phyloP scores from a whole-genome alignment of 2,113 vertebrate species.

The Tragelaphus strepsiceros region DNA sequence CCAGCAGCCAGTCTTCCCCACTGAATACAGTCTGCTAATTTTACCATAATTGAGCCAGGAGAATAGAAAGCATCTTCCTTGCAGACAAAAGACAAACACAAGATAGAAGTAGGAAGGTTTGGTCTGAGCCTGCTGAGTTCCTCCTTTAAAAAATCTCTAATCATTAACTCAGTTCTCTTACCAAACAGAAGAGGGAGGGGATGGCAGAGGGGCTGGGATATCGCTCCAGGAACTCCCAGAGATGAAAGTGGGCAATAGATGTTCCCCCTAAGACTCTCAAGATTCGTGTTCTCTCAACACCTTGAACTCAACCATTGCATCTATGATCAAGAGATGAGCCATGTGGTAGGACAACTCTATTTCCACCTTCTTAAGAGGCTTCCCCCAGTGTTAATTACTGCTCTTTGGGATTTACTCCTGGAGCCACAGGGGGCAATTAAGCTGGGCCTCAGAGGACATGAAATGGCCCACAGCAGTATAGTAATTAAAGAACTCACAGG shows the following conservation, averaged over 20 bases:
- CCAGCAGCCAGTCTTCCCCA: too few species aligned
- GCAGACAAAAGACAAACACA: background rate
- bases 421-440: background rate
- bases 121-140: background rate
- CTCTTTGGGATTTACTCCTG: background rate
- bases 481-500: background rate
- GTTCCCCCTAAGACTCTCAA: background rate
- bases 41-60: background rate
- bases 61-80: background rate
- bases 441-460: background rate
- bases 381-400: background rate
- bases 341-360: background rate
- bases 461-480: background rate
- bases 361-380: background rate
- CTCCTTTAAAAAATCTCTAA: background rate
- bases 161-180: background rate
- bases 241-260: background rate
- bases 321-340: background rate
- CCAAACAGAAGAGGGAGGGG: background rate
- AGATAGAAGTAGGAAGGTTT: background rate
- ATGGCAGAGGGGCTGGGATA: too few species aligned
- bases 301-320: fast-evolving
- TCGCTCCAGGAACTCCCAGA: background rate
- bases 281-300: background rate
- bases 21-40: background rate